Evolutionary conservation across 2,888 invertebrate species (phyloP).

Genomic region (Cenopis cana): DNA sequence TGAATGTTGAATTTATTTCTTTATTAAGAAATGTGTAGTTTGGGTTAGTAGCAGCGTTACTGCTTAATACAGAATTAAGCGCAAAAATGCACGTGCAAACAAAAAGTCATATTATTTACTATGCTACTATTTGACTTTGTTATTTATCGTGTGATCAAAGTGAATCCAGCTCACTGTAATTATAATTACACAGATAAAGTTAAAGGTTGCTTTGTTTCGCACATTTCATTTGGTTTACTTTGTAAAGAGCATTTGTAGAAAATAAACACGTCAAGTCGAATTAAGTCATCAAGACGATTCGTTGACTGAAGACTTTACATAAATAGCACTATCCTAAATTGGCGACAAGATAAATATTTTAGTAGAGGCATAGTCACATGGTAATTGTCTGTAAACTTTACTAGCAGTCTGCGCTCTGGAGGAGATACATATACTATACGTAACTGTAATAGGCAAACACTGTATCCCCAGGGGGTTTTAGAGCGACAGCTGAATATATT

Average conservation of each 20-base stretch:
- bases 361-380: constrained; percentile 1
- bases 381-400: constrained; percentile 18
- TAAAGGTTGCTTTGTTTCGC: constrained; percentile 17
- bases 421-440: background rate
- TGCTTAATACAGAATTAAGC: too few relatives aligned
- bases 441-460: too few relatives aligned
- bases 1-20: too few relatives aligned
- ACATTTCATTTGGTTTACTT: constrained; percentile 18
- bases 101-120: background rate
- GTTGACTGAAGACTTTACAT: constrained; percentile 6
- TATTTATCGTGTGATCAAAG: constrained; percentile 17
- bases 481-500: constrained; percentile 11
- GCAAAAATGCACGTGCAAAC: background rate
- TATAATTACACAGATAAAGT: constrained; percentile 8
- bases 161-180: constrained; percentile 15
- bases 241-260: constrained; percentile 16
- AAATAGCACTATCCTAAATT: constrained; percentile 20
- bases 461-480: too few relatives aligned
- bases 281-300: constrained; percentile 22
- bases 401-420: background rate
- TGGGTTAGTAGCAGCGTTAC: too few relatives aligned
- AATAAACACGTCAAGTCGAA: constrained; percentile 37
- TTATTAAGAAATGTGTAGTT: too few relatives aligned
- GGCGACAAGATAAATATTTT: constrained; percentile 23
- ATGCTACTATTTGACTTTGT: background rate